A percentile compares a stretch with the other conserved stretches of the same genome.
phyloP scores from a whole-genome alignment of 23 tunicate genomes.

The Styela plicata region DNA sequence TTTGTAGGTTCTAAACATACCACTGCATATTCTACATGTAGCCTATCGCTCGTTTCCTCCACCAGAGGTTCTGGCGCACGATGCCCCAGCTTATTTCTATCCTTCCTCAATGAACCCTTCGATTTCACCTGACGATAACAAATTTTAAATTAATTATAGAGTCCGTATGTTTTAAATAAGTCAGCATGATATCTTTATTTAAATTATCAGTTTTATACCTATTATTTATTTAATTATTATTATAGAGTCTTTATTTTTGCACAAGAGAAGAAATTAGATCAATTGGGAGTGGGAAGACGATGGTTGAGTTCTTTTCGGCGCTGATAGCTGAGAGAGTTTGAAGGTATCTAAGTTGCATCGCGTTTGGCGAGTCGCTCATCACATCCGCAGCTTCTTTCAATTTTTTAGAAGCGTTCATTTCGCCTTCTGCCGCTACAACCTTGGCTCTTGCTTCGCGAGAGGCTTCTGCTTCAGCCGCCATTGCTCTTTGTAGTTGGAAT shows the following conservation, averaged over 20 bases:
- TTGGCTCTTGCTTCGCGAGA: constrained; percentile 91
- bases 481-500: constrained; percentile 72
- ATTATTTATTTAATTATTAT: too few relatives aligned
- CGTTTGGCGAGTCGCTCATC: constrained; percentile 68
- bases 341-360: constrained; percentile 74
- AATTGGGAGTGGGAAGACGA: constrained; percentile 75
- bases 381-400: constrained; percentile 94
- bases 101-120: too few relatives aligned
- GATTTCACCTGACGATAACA: too few relatives aligned
- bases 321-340: constrained; percentile 84
- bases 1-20: too few relatives aligned
- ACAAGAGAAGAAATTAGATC: constrained; percentile 26
- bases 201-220: too few relatives aligned
- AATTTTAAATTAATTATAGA: too few relatives aligned
- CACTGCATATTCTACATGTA: too few relatives aligned
- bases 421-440: constrained; percentile 95
- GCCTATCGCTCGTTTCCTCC: too few relatives aligned
- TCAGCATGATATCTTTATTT: background rate
- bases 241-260: constrained; percentile 1
- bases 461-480: constrained; percentile 98
- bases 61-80: too few relatives aligned
- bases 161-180: too few relatives aligned
- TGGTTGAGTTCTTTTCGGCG: constrained; percentile 84
- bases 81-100: too few relatives aligned
- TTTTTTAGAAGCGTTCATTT: constrained; percentile 77